A percentile compares a stretch with the other conserved stretches of the same genome.
Conservation (phyloP, 1,140 invertebrate genomes). For the Philotrypesis tridentata region DNA sequence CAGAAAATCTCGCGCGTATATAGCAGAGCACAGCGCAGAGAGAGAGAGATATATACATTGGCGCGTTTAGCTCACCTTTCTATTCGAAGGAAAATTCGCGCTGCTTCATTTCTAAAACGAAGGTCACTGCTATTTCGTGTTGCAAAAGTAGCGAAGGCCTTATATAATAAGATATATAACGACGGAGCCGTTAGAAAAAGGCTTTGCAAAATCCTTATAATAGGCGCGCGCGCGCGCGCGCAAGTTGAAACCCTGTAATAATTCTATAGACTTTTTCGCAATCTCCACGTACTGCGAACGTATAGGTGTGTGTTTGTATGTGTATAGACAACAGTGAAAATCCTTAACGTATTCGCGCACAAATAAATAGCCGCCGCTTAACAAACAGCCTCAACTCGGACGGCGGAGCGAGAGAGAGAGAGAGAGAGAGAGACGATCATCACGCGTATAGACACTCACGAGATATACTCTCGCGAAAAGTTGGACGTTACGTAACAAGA, state of each 20-base stretch:
- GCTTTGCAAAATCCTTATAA: neutral
- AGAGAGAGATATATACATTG: too few relatives aligned
- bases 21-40: neutral
- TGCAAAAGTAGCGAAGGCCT: constrained; percentile 12
- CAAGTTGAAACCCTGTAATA: neutral
- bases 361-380: too few relatives aligned
- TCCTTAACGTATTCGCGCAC: too few relatives aligned
- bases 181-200: neutral
- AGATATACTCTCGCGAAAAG: constrained; percentile 61
- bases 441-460: neutral
- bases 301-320: too few relatives aligned
- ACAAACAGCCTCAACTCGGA: too few relatives aligned
- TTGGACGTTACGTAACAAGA: constrained; percentile 65
- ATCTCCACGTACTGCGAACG: too few relatives aligned
- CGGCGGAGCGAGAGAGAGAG: too few relatives aligned
- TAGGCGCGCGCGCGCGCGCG: too few relatives aligned
- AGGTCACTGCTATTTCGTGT: constrained; percentile 18
- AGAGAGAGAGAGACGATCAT: too few relatives aligned
- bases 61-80: neutral
- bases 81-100: neutral
- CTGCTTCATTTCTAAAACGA: constrained; percentile 23
- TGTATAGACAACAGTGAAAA: too few relatives aligned
- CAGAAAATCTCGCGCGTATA: neutral
- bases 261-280: too few relatives aligned
- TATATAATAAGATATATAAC: neutral